phyloP scores from a whole-genome alignment of 2,888 invertebrate genomes.

The Archips crataeganus region DNA sequence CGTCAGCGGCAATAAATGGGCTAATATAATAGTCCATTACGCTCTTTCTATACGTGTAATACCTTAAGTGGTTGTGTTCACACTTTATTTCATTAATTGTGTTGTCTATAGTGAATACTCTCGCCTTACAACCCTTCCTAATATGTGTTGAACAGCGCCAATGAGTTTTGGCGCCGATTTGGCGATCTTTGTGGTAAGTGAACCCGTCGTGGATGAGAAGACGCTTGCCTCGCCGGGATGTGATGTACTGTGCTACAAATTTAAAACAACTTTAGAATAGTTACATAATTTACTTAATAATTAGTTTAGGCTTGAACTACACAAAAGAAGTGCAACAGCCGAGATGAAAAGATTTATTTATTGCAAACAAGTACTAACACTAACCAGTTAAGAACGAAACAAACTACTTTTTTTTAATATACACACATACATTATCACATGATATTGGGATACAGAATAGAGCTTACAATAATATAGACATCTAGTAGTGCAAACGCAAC shows the following conservation, averaged over 20 bases:
- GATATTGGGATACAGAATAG: too few relatives aligned
- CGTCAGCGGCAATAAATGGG: too few relatives aligned
- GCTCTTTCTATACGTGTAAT: background rate
- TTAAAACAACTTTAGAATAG: background rate
- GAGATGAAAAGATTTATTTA: too few relatives aligned
- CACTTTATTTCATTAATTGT: background rate
- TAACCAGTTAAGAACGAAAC: too few relatives aligned
- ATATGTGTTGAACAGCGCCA: slow-evolving; percentile 12
- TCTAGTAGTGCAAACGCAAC: too few relatives aligned
- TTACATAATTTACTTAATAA: background rate
- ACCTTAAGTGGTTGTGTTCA: background rate
- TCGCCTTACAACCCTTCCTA: background rate
- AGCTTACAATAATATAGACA: too few relatives aligned
- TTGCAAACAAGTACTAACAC: too few relatives aligned
- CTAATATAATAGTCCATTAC: background rate
- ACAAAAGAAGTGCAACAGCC: too few relatives aligned
- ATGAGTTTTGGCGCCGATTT: background rate
- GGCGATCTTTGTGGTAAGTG: background rate
- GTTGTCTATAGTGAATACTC: background rate
- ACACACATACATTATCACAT: too few relatives aligned
- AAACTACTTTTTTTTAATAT: too few relatives aligned
- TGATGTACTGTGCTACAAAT: background rate
- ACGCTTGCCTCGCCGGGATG: background rate
- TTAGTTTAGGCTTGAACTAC: too few relatives aligned
- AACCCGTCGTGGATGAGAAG: slow-evolving; percentile 1